Conservation (phyloP, 2,888 invertebrate species). For the Xestia sexstrigata region DNA sequence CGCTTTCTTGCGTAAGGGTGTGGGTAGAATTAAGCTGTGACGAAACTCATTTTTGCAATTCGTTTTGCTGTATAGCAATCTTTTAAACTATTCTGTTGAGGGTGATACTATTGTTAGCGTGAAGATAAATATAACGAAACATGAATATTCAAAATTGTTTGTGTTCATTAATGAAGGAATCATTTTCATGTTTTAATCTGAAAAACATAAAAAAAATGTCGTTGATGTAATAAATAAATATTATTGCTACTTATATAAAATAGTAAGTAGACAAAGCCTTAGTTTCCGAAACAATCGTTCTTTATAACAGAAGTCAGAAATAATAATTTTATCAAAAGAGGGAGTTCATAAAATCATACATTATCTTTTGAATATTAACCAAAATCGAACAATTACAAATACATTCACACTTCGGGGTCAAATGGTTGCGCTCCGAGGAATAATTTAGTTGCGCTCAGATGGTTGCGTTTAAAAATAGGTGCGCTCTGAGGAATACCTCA, state of each 20-base stretch:
- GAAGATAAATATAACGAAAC: not conserved
- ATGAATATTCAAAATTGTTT: not conserved
- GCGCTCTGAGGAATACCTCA: no score
- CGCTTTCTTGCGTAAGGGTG: conserved; percentile 47
- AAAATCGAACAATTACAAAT: not conserved
- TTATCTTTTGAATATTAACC: not conserved
- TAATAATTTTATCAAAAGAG: not conserved
- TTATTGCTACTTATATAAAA: not conserved
- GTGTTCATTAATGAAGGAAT: not conserved
- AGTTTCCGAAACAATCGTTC: not conserved
- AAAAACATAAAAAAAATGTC: not conserved
- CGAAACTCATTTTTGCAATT: conserved; percentile 31
- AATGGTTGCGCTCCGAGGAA: no score
- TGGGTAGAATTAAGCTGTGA: conserved; percentile 14
- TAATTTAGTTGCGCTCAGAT: no score
- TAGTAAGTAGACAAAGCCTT: not conserved
- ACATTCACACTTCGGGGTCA: not conserved
- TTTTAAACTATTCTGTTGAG: conserved; percentile 21
- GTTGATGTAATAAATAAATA: not conserved
- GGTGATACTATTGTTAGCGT: not conserved
- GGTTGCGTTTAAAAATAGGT: no score
- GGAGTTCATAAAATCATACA: not conserved
- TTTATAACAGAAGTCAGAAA: not conserved
- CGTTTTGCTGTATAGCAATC: conserved; percentile 36
- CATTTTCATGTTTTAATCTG: not conserved